A percentile compares a stretch with the other conserved stretches of the same genome.
These are phyloP conservation scores for Atrina japonica DNA, from an alignment of 2,888 invertebrate genomes.

Conservation along the genomic window DNA sequence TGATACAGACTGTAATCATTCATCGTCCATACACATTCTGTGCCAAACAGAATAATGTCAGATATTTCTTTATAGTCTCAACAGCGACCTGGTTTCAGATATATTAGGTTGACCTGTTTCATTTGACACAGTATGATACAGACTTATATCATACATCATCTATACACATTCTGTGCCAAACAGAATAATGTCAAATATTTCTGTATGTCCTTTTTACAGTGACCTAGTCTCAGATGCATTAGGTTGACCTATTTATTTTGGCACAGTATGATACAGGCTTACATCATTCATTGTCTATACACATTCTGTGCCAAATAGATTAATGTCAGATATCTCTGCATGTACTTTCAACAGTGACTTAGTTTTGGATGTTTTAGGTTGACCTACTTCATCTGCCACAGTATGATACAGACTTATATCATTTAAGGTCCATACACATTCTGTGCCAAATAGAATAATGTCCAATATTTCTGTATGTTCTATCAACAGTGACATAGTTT, in stretches of 20 bases:
- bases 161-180: slow-evolving; percentile 7
- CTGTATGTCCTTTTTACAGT: no score
- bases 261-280: not conserved
- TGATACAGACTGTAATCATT: not conserved
- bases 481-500: no score
- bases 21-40: slow-evolving; percentile 5
- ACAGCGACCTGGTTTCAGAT: no score
- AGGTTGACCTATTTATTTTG: not conserved
- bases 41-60: not conserved
- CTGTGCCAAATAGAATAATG: not conserved
- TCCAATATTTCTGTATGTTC: no score
- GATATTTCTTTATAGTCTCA: not conserved
- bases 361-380: not conserved
- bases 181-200: no score
- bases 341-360: no score
- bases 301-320: slow-evolving; percentile 9
- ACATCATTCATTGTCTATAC: not conserved
- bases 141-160: no score
- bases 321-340: not conserved
- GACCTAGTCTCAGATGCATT: not conserved
- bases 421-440: not conserved
- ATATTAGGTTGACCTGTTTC: slow-evolving; percentile 8
- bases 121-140: no score
- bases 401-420: no score
- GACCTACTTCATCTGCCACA: not conserved